These are phyloP conservation scores for Miichthys miiuy DNA, from an alignment of 2,797 vertebrate species.

Conservation along the genomic window DNA sequence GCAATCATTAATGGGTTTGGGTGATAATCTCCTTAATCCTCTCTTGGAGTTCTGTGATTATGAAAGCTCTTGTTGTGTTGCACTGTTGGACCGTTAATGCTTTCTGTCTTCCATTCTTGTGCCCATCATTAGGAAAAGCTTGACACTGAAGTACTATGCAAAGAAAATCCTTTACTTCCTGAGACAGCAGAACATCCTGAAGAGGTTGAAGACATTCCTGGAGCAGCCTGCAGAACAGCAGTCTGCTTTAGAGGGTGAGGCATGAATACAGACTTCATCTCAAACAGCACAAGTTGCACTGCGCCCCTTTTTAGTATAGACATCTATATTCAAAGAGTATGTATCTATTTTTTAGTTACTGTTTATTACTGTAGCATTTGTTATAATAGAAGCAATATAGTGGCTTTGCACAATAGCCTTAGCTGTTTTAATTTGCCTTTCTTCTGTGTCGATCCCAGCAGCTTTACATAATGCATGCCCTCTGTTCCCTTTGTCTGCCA, in stretches of 20 bases:
- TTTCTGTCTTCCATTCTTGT: not conserved
- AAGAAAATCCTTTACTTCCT: constrained; percentile 99
- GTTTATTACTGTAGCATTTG: not conserved
- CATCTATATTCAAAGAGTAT: not conserved
- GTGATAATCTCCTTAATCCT: constrained; percentile 26
- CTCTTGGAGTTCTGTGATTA: constrained; percentile 1
- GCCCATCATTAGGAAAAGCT: constrained; percentile 88
- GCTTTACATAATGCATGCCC: rapidly evolving
- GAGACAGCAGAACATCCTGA: constrained; percentile 94
- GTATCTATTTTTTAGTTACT: not conserved
- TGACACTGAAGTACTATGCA: constrained; percentile 98
- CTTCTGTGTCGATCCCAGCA: not conserved
- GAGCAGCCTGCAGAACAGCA: constrained; percentile 89
- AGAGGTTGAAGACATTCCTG: constrained; percentile 93
- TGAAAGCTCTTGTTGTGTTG: constrained; percentile 16
- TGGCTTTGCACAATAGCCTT: no score
- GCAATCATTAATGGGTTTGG: not conserved
- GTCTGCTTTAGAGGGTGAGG: constrained; percentile 91
- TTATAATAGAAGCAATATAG: not conserved
- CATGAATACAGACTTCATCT: not conserved
- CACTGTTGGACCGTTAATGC: not conserved
- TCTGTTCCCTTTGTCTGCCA: not conserved
- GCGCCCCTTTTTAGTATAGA: not conserved
- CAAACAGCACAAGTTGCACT: not conserved
- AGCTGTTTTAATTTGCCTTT: not conserved